Conservation (phyloP, 1,140 invertebrate genomes). For the Ostrea denselamellosa region DNA sequence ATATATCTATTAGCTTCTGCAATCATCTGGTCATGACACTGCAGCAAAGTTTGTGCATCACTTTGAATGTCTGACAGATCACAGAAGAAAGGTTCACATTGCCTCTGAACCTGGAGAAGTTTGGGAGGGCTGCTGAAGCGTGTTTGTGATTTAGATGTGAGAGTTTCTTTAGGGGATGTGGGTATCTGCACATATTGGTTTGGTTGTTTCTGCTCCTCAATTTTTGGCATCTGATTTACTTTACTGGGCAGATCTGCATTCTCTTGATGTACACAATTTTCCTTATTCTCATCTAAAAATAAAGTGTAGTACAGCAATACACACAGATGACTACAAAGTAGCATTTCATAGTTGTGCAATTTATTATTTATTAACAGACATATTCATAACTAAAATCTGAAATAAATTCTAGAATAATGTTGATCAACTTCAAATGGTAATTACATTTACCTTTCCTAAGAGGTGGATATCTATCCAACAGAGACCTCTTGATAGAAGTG, state of each 20-base stretch:
- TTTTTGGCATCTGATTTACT: neutral
- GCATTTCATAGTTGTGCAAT: too few relatives aligned
- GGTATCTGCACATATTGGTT: neutral
- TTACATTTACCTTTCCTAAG: neutral
- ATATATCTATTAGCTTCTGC: neutral
- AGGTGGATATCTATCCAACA: slow-evolving; percentile 9
- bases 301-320: neutral
- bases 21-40: slow-evolving; percentile 39
- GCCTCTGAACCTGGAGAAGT: neutral
- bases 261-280: neutral
- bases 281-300: slow-evolving; percentile 10
- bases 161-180: neutral
- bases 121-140: neutral
- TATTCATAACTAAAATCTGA: too few relatives aligned
- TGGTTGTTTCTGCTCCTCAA: neutral
- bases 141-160: neutral
- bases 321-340: too few relatives aligned
- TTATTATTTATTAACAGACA: too few relatives aligned
- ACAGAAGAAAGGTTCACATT: neutral
- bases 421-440: neutral
- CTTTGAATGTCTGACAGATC: slow-evolving; percentile 30
- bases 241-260: neutral
- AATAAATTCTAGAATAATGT: too few relatives aligned
- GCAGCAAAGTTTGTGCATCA: slow-evolving; percentile 33
- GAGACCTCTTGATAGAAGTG: slow-evolving; percentile 26